A percentile compares a stretch with the other conserved stretches of the same genome.
phyloP scores from a whole-genome alignment of 2,888 invertebrate genomes.

The Ormyrus rosae region DNA sequence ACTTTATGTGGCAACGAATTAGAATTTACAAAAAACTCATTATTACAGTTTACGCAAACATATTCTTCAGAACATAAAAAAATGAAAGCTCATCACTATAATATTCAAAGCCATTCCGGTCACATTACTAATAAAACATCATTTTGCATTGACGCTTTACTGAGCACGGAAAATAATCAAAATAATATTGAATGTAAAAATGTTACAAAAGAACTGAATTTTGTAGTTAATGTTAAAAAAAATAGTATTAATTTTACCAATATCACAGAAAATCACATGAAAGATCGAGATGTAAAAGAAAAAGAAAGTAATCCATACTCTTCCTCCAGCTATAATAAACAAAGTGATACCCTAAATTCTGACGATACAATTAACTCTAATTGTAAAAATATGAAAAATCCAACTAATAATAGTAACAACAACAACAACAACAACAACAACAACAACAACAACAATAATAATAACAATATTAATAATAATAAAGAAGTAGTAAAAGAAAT shows the following conservation, averaged over 20 bases:
- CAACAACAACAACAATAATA: background rate
- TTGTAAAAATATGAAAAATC: background rate
- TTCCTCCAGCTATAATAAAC: background rate
- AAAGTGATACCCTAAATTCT: background rate
- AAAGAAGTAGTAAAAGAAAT: constrained; percentile 12
- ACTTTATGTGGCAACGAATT: background rate
- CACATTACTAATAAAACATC: constrained; percentile 80
- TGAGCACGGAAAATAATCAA: constrained; percentile 80
- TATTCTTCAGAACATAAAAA: background rate
- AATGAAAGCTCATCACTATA: background rate
- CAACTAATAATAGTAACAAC: background rate
- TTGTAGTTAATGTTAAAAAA: constrained; percentile 17
- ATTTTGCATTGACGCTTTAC: constrained; percentile 92
- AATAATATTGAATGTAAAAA: constrained; percentile 52
- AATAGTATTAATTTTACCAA: background rate
- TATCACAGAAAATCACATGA: background rate
- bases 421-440: background rate
- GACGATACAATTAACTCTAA: background rate
- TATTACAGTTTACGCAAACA: background rate
- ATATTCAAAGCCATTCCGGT: constrained; percentile 52
- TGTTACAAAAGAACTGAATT: constrained; percentile 27
- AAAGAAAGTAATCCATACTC: constrained; percentile 4
- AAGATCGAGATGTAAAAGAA: background rate
- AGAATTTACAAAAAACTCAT: background rate
- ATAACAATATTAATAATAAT: background rate